Base-by-base conservation (phyloP, 2,113 vertebrate species). In the Dipodomys stephensi region DNA sequence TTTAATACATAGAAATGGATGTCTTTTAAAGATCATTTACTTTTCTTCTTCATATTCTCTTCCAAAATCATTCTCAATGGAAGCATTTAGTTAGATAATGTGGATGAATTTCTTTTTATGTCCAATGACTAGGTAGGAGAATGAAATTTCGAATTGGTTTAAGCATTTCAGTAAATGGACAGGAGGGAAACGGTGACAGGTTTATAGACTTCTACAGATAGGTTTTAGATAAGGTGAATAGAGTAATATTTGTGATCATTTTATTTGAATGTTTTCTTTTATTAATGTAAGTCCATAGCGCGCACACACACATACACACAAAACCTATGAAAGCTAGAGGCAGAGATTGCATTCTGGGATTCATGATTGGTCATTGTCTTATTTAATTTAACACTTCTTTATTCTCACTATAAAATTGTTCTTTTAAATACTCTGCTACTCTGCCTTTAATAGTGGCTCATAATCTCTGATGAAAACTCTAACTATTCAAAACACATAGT, bases 21-120 rank as follows among this genome's bases (percentile, higher is more conserved):
- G 67, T 97, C 46, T 98, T 96, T 97, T 96, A 97, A 97, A 97
- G 82, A 94, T 71, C 96, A 92, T 97, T 97, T 98, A 91, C 92
- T 97, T 97, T 97, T 97, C 95, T 96, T 95, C 83, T 94, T 95
- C 96, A 97, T 46, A 57, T 97, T 84, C 80, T 87, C 85, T 79
- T 89, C 67, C 89, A 83, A 86, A 96, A 88, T 94, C 78, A 92
- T 91, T 97, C 91, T 92, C 94, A 96, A 49, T 97, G 94, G 91
- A 96, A 97, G 88, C 86, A 95, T 97, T 98, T 95, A 95, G 95
- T 87, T 87, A 96, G 95, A 96, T 97, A 95, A 95, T 81, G 77
- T 84, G 2, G 8, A 92, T 94, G 92, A 94, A 95, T 98, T 97
- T 81, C 28, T 93, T 96, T 96, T 72, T 94, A 87, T 95, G 95